These are phyloP conservation scores for Pilophorus perplexus DNA, from an alignment of 2,888 invertebrate species.

Conservation along the genomic window DNA sequence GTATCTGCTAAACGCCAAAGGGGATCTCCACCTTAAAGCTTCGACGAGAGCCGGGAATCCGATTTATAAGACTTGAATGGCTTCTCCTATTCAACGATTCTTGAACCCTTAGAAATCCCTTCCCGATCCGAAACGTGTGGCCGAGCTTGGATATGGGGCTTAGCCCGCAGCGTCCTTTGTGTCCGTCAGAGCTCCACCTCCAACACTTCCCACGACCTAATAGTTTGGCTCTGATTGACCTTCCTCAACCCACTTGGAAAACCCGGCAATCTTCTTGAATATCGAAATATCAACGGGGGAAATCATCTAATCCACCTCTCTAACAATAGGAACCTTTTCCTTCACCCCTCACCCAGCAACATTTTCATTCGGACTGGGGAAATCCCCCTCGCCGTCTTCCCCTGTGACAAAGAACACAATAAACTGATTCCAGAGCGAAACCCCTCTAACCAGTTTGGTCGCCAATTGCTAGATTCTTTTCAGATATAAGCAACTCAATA, in stretches of 20 bases:
- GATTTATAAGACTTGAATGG: slow-evolving; percentile 5
- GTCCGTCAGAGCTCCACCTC: not conserved
- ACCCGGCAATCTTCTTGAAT: slow-evolving; percentile 13
- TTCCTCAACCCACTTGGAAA: not conserved
- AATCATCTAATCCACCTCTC: slow-evolving; percentile 12
- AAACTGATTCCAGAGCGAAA: not conserved
- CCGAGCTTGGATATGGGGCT: slow-evolving; percentile 19
- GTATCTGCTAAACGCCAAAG: not conserved
- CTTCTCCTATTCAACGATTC: slow-evolving; percentile 9
- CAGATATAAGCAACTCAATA: not conserved
- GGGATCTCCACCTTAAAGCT: not conserved
- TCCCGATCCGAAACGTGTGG: slow-evolving; percentile 8
- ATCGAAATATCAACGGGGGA: slow-evolving; percentile 21
- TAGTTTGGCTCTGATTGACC: slow-evolving; percentile 10
- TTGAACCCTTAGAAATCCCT: slow-evolving; percentile 1
- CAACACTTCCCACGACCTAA: not conserved
- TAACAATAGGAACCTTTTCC: slow-evolving; percentile 8
- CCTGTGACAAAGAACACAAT: not conserved
- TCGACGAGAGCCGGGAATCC: not conserved
- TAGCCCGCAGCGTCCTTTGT: not conserved
- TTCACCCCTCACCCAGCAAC: not conserved
- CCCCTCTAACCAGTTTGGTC: not conserved
- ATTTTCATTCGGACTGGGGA: not conserved
- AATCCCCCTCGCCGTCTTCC: no score
- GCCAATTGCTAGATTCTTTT: slow-evolving; percentile 4